Evolutionary conservation across 1,140 invertebrate species (phyloP).

Genomic region (Asbolus verrucosus): DNA sequence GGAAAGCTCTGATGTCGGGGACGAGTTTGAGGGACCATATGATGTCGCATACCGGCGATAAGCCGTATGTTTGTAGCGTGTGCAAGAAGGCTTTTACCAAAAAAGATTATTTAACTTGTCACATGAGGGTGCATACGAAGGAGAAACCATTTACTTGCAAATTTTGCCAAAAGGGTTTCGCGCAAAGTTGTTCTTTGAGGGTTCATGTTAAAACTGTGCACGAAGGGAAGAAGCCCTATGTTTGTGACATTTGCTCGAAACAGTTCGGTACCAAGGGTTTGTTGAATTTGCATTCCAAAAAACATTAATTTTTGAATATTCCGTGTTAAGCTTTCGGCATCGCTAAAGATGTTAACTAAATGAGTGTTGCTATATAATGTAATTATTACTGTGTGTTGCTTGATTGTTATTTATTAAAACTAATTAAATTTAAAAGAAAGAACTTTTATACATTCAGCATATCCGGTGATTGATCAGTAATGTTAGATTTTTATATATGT

Average conservation of each 20-base stretch:
- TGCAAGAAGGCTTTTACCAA: conserved; percentile 31
- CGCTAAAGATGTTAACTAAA: no score
- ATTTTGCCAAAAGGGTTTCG: conserved; percentile 71
- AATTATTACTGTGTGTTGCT: no score
- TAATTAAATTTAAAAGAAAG: no score
- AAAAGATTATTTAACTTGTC: conserved; percentile 41
- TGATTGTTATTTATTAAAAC: no score
- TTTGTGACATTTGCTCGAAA: conserved; percentile 68
- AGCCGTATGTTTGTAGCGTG: conserved; percentile 41
- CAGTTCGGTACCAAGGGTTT: conserved; percentile 76
- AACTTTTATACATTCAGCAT: no score
- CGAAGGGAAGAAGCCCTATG: conserved; percentile 66
- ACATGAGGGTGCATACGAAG: conserved; percentile 63
- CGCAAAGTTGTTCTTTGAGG: conserved; percentile 71
- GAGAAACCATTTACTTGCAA: conserved; percentile 68
- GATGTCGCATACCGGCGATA: conserved; percentile 30
- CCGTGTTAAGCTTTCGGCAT: no score
- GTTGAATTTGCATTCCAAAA: no score
- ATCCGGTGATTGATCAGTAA: no score
- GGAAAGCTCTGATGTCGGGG: not conserved
- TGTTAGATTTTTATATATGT: no score
- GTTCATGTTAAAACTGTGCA: conserved; percentile 74
- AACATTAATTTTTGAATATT: no score
- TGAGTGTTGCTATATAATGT: no score
- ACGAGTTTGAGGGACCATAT: conserved; percentile 16